These are phyloP conservation scores for Sarcoramphus papa DNA, from an alignment of 2,797 vertebrate genomes.

Conservation along the genomic window DNA sequence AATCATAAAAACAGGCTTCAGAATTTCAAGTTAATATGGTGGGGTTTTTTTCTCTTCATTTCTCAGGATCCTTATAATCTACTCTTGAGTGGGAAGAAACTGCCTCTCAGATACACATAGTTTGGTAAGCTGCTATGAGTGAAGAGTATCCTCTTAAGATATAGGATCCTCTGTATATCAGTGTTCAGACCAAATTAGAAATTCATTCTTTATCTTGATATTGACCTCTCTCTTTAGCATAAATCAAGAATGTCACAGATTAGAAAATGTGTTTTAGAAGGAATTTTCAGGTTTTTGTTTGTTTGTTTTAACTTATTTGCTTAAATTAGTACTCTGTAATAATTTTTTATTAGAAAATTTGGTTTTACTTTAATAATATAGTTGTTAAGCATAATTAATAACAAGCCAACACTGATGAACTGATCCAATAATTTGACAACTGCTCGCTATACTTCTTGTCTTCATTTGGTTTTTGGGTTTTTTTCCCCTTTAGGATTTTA, in stretches of 20 bases:
- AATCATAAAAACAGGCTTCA: background rate
- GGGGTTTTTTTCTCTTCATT: rapidly evolving
- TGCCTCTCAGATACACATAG: background rate
- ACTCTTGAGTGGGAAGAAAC: background rate
- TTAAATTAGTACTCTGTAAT: background rate
- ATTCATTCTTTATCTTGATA: background rate
- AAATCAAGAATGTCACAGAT: background rate
- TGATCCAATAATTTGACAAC: background rate
- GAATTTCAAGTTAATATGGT: background rate
- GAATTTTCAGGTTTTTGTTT: background rate
- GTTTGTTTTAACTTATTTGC: background rate
- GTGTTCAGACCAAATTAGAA: background rate
- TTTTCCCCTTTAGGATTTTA: background rate
- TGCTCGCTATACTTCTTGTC: rapidly evolving
- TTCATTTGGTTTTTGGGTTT: rapidly evolving
- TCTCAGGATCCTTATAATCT: background rate
- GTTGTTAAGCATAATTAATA: background rate
- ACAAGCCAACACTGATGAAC: background rate
- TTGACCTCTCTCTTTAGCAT: background rate
- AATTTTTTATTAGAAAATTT: background rate
- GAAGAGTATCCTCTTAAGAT: background rate
- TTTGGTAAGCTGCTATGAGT: background rate
- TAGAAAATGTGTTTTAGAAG: background rate
- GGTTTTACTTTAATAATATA: background rate
- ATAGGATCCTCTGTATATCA: background rate